Base-by-base conservation (phyloP, 2,113 vertebrate species). In the Myiozetetes cayanensis region DNA sequence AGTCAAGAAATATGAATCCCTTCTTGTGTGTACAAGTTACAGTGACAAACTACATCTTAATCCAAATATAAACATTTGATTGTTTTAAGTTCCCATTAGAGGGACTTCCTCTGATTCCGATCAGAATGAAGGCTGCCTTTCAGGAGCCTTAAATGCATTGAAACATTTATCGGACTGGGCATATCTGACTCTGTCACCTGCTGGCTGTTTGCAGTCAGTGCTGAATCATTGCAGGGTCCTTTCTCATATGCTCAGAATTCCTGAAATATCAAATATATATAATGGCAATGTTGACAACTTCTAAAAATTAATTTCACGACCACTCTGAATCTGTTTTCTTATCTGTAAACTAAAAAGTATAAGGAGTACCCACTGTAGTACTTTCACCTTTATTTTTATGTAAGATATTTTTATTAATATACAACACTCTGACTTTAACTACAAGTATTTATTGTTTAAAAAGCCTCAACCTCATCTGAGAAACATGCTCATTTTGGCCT, bases 1-100 rank as follows among this genome's bases (percentile, higher is more conserved):
- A 89, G 83, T 93, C 78, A 59, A 79, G 83, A 96, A 95, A 90
- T 93, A 95, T 76, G 68, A 93, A 86, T 81, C 90, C 58, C 14
- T 86, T 96, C 90, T 66, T 81, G 41, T 85, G 76, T 87, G 76
- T 92, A 90, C 55, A 58, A 85, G 47, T 90, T 92, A 52, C 70
- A 78, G 88, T 93, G 86, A 70, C 93, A 92, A 95, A 65, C 76
- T 90, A 89, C 70, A 66, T 94, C 93, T 88, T 96, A 94, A 93
- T 92, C 83, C 70, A 78, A 87, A 79, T 62, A 83, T 41, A 89
- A 90, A 85, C 66, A 78, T 89, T 75, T 56, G 53, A 27, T 58
- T 83, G 52, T 15, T 91, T 70, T 68, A 80, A 84, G 58, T 46
- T 93, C 52, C 82, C 8, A 2, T 86, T 63, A 37, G 52, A 88